Percentiles rank a stretch among this genome's conserved stretches.
Evolutionary conservation across 2,797 vertebrate genomes (phyloP).

Genomic region (Furcifer pardalis): DNA sequence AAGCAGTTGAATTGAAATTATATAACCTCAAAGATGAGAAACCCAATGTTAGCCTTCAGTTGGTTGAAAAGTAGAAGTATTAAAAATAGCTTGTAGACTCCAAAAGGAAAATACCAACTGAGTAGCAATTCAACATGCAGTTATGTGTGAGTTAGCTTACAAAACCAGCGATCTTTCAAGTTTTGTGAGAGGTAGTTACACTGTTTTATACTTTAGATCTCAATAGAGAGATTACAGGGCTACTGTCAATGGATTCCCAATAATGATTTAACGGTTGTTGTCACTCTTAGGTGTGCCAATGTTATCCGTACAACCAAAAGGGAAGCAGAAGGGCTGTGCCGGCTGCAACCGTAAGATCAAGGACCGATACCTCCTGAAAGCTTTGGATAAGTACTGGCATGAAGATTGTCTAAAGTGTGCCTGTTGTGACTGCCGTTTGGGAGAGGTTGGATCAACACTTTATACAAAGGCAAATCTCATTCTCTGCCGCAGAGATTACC

Average conservation of each 20-base stretch:
- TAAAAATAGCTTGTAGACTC: background rate
- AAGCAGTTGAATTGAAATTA: no score
- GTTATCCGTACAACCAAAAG: slow-evolving; percentile 94
- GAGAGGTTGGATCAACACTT: slow-evolving; percentile 95
- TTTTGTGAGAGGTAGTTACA: no score
- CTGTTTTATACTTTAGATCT: background rate
- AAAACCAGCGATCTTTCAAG: background rate
- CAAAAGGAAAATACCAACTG: background rate
- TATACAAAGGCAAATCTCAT: slow-evolving; percentile 99
- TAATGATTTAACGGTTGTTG: background rate
- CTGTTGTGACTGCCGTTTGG: slow-evolving; percentile 97
- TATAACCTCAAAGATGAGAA: no score
- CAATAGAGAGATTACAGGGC: background rate
- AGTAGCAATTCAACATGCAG: background rate
- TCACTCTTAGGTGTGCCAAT: slow-evolving; percentile 88
- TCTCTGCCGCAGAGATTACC: slow-evolving; percentile 96
- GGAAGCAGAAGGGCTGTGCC: slow-evolving; percentile 94
- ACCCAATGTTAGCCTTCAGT: no score
- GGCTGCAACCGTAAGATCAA: slow-evolving; percentile 97
- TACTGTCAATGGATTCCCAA: background rate
- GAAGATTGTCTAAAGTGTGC: slow-evolving; percentile 98
- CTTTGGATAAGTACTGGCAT: slow-evolving; percentile 97
- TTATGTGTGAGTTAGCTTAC: background rate
- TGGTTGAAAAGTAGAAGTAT: no score
- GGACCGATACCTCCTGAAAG: slow-evolving; percentile 98